Evolutionary conservation across 2,888 invertebrate species (phyloP).

Genomic region (Sinelater perroti): DNA sequence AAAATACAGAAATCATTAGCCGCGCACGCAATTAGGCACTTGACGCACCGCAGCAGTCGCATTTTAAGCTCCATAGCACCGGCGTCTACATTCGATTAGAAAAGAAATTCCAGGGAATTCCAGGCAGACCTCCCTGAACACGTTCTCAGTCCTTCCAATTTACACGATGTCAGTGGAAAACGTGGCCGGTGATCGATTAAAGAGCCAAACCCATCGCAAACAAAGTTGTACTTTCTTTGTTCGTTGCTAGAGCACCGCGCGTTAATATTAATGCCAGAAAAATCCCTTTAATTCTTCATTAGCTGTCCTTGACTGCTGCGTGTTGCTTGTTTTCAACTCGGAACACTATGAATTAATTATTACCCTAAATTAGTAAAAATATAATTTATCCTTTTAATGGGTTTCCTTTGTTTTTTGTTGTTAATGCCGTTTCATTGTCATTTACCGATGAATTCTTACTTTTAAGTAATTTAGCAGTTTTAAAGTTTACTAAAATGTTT

Average conservation of each 20-base stretch:
- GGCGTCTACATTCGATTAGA: neutral
- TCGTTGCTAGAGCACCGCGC: neutral
- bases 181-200: conserved; percentile 1
- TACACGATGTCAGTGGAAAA: conserved; percentile 2
- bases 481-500: no score
- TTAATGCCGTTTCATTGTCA: no score
- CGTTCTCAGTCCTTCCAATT: neutral
- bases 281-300: conserved; percentile 9
- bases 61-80: no score
- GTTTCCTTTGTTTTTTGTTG: no score
- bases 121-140: neutral
- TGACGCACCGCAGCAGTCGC: no score
- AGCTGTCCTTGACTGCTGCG: neutral
- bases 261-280: conserved; percentile 12
- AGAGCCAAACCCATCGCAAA: conserved; percentile 13
- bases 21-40: neutral
- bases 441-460: no score
- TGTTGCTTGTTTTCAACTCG: no score
- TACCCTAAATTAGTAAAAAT: no score
- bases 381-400: no score
- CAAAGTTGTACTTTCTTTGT: conserved; percentile 3
- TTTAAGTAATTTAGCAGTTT: no score
- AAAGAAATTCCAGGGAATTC: neutral
- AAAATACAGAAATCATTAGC: conserved; percentile 1
- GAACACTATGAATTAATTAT: no score